Base-by-base conservation (phyloP, 2,113 vertebrate genomes). In the Zosterops borbonicus region DNA sequence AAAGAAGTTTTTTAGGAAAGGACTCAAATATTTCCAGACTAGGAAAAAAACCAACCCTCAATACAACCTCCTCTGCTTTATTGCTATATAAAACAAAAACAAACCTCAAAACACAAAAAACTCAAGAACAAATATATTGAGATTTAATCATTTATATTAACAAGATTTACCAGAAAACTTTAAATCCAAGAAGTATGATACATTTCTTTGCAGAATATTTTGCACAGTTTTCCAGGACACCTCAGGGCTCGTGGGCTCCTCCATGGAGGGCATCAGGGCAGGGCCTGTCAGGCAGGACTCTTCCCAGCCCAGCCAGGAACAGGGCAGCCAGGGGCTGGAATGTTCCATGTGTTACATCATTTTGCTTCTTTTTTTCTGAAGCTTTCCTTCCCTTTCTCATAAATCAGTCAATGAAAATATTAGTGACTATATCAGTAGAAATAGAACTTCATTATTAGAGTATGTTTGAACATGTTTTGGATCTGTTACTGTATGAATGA, bases 31-130 rank as follows among this genome's bases (percentile, higher is more conserved):
- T n/a, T 87, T 85, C 49, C 2, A 10, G 22, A 21, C 16, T 74
- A 14, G 5, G 27, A 6, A 59, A 73, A 67, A 42, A 7, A 6
- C 0, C 10, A 59, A 4, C 14, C 4, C 3, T 5, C 17, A 5
- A 31, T 44, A 27, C 17, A 46, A 39, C 7, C 1, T 62, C 6
- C 5, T 65, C 8, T 65, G 5, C 31, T 83, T 63, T 69, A 42
- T 18, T 52, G 9, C 1, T 56, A 22, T 64, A 44, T 27, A 19
- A 53, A 88, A 35, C 5, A 46, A 17, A 55, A 74, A 9, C 18
- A 28, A 50, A 50, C 25, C 25, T 9, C 50, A 28, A 63, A 64
- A 4, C 62, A 42, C 44, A 46, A n/a, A 58, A n/a, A 35, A 14
- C 6, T 5, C 25, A 39, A 52, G 11, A 52, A 28, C 7, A 60